Base-by-base conservation (phyloP, 2,113 vertebrate genomes). In the Ageneiosus marmoratus region DNA sequence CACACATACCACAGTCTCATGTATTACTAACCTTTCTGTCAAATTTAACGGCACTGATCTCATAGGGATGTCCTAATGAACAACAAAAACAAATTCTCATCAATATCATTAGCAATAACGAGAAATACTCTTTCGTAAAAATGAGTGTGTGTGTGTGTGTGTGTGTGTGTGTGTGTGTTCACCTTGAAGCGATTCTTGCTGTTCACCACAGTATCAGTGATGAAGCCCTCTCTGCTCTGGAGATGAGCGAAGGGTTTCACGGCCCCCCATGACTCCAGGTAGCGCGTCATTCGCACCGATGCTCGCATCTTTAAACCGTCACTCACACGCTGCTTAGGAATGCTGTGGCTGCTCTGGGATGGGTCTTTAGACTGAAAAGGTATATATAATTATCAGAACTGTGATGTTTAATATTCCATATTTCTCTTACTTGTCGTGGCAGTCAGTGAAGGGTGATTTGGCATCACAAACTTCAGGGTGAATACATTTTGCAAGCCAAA, bases 241-340 rank as follows among this genome's bases (percentile, higher is more conserved):
- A 99, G 95, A 90, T 99, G 97, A 0, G 98, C 96, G 13, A 99
- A 99, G 24, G 98, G 98, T 82, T 98, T 95, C 0, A 96, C 97
- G 0, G 98, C 98, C 0, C 98, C 97, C 98, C 98, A 99, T 4
- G 98, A 98, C 89, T 99, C 98, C 11, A 99, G 92, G 84, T 98
- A 99, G 0, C 98, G 96, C 0, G 98, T 99, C 95, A 99, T 97
- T 9, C 98, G 95, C 76, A 99, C 96, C 0, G 98, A 99, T 0
- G 98, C 97, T 37, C 98, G 92, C 94, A 98, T 98, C 93, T 99
- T 99, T 86, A 99, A 91, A 22, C 96, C 95, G 0, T 98, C 95
- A 0, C 95, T 98, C 34, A 95, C 94, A 3, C 96, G 93, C 2
- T 95, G 93, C 85, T 94, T 97, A 2, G 94, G 88, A 2, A 94